Base-by-base conservation (phyloP, 2,113 vertebrate species). In the Epinephelus cyanopodus region DNA sequence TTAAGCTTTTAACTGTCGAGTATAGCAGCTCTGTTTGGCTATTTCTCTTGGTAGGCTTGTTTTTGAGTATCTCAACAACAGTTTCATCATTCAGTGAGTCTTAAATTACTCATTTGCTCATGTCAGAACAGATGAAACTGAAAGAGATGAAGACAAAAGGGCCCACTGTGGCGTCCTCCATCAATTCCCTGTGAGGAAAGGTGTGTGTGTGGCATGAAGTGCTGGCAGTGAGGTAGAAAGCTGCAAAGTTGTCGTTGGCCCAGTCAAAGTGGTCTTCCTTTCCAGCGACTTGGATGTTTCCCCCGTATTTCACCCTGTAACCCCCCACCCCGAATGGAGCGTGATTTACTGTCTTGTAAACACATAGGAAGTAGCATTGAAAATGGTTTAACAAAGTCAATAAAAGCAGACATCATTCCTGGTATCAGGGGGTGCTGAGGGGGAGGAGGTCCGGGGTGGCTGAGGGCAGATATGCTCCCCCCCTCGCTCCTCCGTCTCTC, bases 311-410 rank as follows among this genome's bases (percentile, higher is more conserved):
- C 81, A 86, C 53, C 89, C 83, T 60, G 13, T 52, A 68, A 50
- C 69, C 82, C 87, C 87, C 77, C 77, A 77, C 77, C 81, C 81
- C 45, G 93, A 92, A 90, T 82, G 81, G 77, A 85, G 90, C 65
- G 88, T 95, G 92, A 95, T 95, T 96, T 96, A 96, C 92, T 89
- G 92, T 95, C 95, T 95, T 95, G 94, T 95, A 96, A 96, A 95
- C 95, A 96, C 94, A 94, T 95, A 94, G 93, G 93, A 95, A 92
- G 93, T 92, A 93, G 92, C 94, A 94, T 93, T 96, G 95, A 92
- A 94, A 96, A 96, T 11, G 89, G 90, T 95, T 95, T 95, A 95
- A 95, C 95, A 95, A 95, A 96, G 94, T 96, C 95, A 95, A 95
- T 96, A 96, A 96, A 95, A 95, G 93, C 94, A 95, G 95, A 95